Conservation (phyloP, 2,797 vertebrate species). For the Bufotes viridis region DNA sequence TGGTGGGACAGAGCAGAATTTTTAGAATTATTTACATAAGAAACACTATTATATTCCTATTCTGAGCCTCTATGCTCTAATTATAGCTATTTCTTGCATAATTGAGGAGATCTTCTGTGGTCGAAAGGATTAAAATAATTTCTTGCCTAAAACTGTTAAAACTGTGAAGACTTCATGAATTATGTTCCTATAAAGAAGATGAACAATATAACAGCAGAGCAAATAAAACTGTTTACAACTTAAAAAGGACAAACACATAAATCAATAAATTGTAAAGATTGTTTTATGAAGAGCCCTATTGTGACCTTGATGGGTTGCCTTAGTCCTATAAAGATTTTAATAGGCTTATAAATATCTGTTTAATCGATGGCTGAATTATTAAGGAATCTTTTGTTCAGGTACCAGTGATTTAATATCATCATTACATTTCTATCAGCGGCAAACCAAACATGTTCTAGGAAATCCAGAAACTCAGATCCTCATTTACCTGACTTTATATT, state of each 20-base stretch:
- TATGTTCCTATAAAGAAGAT: constrained; percentile 51
- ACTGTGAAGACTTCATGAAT: constrained; percentile 14
- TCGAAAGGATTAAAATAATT: constrained; percentile 7
- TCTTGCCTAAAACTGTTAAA: constrained; percentile 29
- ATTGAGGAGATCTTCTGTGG: background rate
- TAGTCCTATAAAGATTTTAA: constrained; percentile 54
- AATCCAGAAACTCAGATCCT: constrained; percentile 17
- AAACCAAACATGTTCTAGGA: constrained; percentile 49
- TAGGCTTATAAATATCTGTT: constrained; percentile 59
- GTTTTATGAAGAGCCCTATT: constrained; percentile 53
- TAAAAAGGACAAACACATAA: constrained; percentile 54
- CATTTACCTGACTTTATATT: constrained; percentile 47
- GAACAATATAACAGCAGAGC: constrained; percentile 51
- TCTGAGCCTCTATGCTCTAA: background rate
- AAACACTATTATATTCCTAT: too few species aligned
- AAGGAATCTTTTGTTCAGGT: constrained; percentile 55
- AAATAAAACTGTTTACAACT: constrained; percentile 51
- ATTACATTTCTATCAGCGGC: constrained; percentile 53
- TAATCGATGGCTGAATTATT: constrained; percentile 60
- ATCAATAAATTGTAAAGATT: constrained; percentile 62
- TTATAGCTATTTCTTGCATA: background rate
- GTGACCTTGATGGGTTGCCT: constrained; percentile 58
- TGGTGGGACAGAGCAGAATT: too few species aligned
- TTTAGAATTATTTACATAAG: too few species aligned
- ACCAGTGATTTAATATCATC: constrained; percentile 53